Percentiles rank a stretch among this genome's conserved stretches.
phyloP scores from a whole-genome alignment of 2,797 vertebrate species.

The Lophius americanus region DNA sequence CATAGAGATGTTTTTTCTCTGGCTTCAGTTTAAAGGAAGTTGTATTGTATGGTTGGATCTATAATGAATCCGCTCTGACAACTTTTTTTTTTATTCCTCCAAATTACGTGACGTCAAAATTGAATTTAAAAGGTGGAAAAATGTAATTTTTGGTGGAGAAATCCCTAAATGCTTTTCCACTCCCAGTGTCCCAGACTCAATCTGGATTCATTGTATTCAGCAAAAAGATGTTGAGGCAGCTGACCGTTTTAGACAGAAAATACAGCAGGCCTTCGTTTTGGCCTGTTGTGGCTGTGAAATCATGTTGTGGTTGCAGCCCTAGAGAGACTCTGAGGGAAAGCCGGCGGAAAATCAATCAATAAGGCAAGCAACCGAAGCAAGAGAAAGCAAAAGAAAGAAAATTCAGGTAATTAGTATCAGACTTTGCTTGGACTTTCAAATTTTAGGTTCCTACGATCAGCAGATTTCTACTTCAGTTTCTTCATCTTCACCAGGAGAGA shows the following conservation, averaged over 20 bases:
- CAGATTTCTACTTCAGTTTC: not conserved
- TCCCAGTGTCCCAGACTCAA: slow-evolving; percentile 56
- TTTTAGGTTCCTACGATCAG: not conserved
- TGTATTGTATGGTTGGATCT: too few species aligned
- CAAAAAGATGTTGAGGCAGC: slow-evolving; percentile 29
- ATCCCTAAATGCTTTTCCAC: slow-evolving; percentile 36
- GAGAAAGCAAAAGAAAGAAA: not conserved
- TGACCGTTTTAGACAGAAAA: slow-evolving; percentile 19
- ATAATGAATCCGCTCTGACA: too few species aligned
- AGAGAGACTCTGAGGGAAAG: not conserved
- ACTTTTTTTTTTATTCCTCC: slow-evolving; percentile 26
- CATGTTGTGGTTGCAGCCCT: not conserved
- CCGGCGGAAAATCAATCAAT: not conserved
- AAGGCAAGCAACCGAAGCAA: not conserved
- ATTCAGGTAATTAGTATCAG: not conserved
- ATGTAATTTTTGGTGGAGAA: slow-evolving; percentile 38
- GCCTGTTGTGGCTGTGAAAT: not conserved
- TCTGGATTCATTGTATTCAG: slow-evolving; percentile 51
- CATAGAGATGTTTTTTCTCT: slow-evolving; percentile 11
- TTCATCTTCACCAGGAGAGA: not conserved
- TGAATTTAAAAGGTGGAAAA: slow-evolving; percentile 27
- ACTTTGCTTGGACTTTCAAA: not conserved
- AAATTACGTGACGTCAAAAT: slow-evolving; percentile 42
- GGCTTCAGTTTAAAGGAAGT: slow-evolving; percentile 5
- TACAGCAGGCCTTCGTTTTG: slow-evolving; percentile 10